phyloP scores from a whole-genome alignment of 2,888 invertebrate species.

The Hypercompe scribonia region DNA sequence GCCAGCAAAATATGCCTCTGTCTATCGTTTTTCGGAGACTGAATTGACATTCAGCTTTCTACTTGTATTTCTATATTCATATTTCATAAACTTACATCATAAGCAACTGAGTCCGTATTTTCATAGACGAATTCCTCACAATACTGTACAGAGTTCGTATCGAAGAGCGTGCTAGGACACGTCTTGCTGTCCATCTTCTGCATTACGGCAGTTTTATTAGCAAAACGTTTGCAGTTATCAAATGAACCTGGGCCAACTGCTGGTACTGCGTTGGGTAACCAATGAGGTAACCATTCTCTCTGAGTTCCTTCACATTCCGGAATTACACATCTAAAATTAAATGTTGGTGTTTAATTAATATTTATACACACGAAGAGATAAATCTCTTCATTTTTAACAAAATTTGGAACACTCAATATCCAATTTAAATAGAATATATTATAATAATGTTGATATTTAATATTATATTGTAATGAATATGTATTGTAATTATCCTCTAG shows the following conservation, averaged over 20 bases:
- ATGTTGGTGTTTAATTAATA: neutral
- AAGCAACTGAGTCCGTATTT: slow-evolving; percentile 70
- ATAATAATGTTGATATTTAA: too few species aligned
- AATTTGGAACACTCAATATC: too few species aligned
- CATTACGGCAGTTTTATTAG: slow-evolving; percentile 26
- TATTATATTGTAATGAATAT: too few species aligned
- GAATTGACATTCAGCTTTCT: too few species aligned
- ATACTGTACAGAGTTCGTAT: slow-evolving; percentile 43
- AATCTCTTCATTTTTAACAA: too few species aligned
- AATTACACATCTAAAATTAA: slow-evolving; percentile 63
- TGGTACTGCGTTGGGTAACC: slow-evolving; percentile 81
- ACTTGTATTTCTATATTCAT: neutral
- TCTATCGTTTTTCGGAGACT: too few species aligned
- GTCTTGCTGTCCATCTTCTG: slow-evolving; percentile 27
- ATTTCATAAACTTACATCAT: slow-evolving; percentile 66
- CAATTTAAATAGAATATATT: too few species aligned
- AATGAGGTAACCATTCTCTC: slow-evolving; percentile 68
- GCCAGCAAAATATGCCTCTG: too few species aligned
- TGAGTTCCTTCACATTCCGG: slow-evolving; percentile 64
- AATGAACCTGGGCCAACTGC: slow-evolving; percentile 56
- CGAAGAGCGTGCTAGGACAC: slow-evolving; percentile 68
- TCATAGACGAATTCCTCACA: slow-evolving; percentile 70
- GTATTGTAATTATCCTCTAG: too few species aligned
- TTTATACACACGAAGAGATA: too few species aligned
- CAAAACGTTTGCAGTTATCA: slow-evolving; percentile 80